These are phyloP conservation scores for Botia almorhae DNA, from an alignment of 2,797 vertebrate species.

Conservation along the genomic window DNA sequence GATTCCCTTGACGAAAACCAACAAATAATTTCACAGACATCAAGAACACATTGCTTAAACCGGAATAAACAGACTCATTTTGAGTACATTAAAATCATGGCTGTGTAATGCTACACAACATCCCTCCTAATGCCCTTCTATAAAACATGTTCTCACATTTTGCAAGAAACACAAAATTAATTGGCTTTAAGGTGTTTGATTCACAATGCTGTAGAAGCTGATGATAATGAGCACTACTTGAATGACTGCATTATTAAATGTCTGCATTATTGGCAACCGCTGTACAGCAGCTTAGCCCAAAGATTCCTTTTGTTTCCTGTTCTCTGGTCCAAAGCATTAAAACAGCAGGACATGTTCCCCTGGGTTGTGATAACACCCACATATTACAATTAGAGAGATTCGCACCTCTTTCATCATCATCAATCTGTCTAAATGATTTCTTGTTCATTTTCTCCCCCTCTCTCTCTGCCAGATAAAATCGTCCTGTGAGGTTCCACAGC, in stretches of 20 bases:
- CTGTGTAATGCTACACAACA: slow-evolving; percentile 15
- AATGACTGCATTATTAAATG: not conserved
- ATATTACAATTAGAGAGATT: slow-evolving; percentile 67
- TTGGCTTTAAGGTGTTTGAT: slow-evolving; percentile 32
- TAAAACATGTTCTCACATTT: slow-evolving; percentile 30
- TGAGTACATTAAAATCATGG: slow-evolving; percentile 18
- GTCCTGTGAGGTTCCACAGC: slow-evolving; percentile 15
- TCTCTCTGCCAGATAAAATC: slow-evolving; percentile 43
- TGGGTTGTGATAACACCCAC: slow-evolving; percentile 48
- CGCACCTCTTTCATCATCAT: slow-evolving; percentile 66
- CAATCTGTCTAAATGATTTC: slow-evolving; percentile 68
- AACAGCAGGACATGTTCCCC: slow-evolving; percentile 49
- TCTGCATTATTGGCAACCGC: slow-evolving; percentile 27
- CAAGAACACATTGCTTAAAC: slow-evolving; percentile 29
- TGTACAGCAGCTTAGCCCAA: slow-evolving; percentile 18
- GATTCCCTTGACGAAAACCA: slow-evolving; percentile 41
- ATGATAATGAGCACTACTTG: slow-evolving; percentile 33
- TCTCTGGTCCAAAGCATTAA: slow-evolving; percentile 50
- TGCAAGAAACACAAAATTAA: slow-evolving; percentile 25
- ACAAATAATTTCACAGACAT: slow-evolving; percentile 53
- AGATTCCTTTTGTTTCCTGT: slow-evolving; percentile 44
- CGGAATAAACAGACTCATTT: slow-evolving; percentile 44
- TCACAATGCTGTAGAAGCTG: slow-evolving; percentile 22
- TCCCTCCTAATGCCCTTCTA: slow-evolving; percentile 2
- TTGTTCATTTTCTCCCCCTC: slow-evolving; percentile 54